These are phyloP conservation scores for Manis pentadactyla DNA, from an alignment of 2,797 vertebrate genomes.

Conservation along the genomic window DNA sequence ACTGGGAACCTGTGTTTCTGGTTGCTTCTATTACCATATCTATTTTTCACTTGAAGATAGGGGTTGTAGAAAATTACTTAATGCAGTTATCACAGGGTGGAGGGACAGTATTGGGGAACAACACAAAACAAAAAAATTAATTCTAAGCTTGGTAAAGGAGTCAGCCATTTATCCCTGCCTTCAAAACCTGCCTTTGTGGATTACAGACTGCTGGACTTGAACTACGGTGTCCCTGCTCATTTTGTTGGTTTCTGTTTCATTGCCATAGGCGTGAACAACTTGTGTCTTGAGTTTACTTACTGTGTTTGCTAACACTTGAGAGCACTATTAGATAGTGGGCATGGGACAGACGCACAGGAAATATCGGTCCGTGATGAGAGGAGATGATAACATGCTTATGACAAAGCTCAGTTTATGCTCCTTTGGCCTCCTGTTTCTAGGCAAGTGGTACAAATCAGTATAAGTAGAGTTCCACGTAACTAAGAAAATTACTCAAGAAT, in stretches of 20 bases:
- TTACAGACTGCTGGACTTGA: not conserved
- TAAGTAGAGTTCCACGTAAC: not conserved
- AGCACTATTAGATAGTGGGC: not conserved
- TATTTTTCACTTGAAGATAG: not conserved
- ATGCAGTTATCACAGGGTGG: not conserved
- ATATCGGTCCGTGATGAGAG: not conserved
- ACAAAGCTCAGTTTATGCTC: not conserved
- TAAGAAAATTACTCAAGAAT: conserved; percentile 54
- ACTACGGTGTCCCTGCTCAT: not conserved
- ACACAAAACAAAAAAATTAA: not conserved
- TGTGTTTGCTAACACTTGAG: not conserved
- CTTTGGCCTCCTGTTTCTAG: not conserved
- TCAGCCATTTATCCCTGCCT: not conserved
- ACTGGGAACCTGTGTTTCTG: not conserved
- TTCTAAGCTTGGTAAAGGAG: not conserved
- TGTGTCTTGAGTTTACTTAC: not conserved
- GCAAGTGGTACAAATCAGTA: conserved; percentile 50
- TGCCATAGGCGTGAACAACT: not conserved
- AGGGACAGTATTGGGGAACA: not conserved
- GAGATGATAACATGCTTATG: not conserved
- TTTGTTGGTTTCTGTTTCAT: conserved; percentile 10
- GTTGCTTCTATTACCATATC: not conserved
- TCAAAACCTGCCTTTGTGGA: not conserved
- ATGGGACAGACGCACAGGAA: not conserved
- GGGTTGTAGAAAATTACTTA: not conserved